A percentile compares a stretch with the other conserved stretches of the same genome.
Conservation (phyloP, 2,113 vertebrate species). For the Gadus macrocephalus region DNA sequence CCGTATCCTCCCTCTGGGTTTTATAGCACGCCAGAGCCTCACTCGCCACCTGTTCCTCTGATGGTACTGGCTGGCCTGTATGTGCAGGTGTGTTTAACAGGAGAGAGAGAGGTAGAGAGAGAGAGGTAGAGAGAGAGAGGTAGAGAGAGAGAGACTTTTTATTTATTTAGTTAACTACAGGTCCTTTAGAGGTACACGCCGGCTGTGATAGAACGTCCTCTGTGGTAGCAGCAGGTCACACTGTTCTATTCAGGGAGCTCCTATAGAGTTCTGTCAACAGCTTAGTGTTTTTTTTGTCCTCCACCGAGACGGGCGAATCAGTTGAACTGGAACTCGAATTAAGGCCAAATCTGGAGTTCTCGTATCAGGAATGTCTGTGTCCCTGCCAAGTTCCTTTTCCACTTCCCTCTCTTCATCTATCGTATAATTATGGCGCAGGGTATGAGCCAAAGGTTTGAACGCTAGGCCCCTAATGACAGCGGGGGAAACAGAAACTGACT, state of each 20-base stretch:
- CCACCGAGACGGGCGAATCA: slow-evolving; percentile 21
- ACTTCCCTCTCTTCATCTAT: slow-evolving; percentile 31
- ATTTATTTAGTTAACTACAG: neutral
- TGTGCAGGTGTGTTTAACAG: slow-evolving; percentile 51
- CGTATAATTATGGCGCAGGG: slow-evolving; percentile 48
- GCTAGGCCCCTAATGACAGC: slow-evolving; percentile 1
- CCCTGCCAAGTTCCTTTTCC: slow-evolving; percentile 53
- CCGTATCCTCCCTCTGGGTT: slow-evolving; percentile 37
- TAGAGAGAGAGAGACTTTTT: too few species aligned
- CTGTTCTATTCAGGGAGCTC: slow-evolving; percentile 1
- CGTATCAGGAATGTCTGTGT: slow-evolving; percentile 44
- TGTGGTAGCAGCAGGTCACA: slow-evolving; percentile 18
- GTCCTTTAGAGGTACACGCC: slow-evolving; percentile 20
- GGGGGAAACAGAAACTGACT: slow-evolving; percentile 20
- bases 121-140: too few species aligned
- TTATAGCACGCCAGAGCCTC: slow-evolving; percentile 43
- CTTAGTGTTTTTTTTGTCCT: slow-evolving; percentile 7
- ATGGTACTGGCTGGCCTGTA: slow-evolving; percentile 25
- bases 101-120: too few species aligned
- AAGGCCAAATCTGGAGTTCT: slow-evolving; percentile 30
- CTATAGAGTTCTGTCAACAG: slow-evolving; percentile 21
- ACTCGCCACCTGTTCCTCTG: slow-evolving; percentile 70
- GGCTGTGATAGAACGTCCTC: slow-evolving; percentile 18
- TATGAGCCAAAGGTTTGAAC: slow-evolving; percentile 41
- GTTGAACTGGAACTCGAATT: slow-evolving; percentile 35